phyloP scores from a whole-genome alignment of 2,113 vertebrate genomes.

The Lophius piscatorius region DNA sequence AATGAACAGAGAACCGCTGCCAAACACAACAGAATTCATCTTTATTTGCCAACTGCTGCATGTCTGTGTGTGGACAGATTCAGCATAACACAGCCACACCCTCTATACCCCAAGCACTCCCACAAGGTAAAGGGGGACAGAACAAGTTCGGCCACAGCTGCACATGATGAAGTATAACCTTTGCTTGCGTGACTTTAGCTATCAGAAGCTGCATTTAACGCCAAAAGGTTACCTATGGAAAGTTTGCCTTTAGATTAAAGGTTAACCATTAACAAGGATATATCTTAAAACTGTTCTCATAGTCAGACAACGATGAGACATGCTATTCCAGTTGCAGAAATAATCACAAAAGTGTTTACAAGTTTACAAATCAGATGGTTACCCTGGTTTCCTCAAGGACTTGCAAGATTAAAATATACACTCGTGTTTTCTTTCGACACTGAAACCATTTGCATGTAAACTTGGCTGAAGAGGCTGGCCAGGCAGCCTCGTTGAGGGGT shows the following conservation, averaged over 20 bases:
- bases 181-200: slow-evolving; percentile 1
- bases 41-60: slow-evolving; percentile 92
- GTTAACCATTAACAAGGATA: too few relatives aligned
- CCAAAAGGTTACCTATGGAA: neutral
- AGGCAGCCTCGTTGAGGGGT: slow-evolving; percentile 13
- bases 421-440: slow-evolving; percentile 13
- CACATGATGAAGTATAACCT: slow-evolving; percentile 13
- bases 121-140: slow-evolving; percentile 18
- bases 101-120: slow-evolving; percentile 45
- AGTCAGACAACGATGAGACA: too few relatives aligned
- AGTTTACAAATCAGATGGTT: neutral
- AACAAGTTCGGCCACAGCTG: slow-evolving; percentile 57
- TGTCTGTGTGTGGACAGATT: slow-evolving; percentile 76
- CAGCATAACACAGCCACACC: slow-evolving; percentile 75
- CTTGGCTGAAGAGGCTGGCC: slow-evolving; percentile 6
- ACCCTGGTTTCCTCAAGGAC: neutral
- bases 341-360: neutral
- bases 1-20: slow-evolving; percentile 86
- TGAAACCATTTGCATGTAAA: slow-evolving; percentile 36
- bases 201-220: neutral
- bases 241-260: slow-evolving; percentile 3
- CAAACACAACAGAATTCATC: slow-evolving; percentile 92
- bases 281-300: too few relatives aligned
- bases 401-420: slow-evolving; percentile 2
- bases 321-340: too few relatives aligned